Percentiles rank a stretch among this genome's conserved stretches.
Evolutionary conservation across 2,888 invertebrate genomes (phyloP).

Genomic region (Pristionchus mayeri): DNA sequence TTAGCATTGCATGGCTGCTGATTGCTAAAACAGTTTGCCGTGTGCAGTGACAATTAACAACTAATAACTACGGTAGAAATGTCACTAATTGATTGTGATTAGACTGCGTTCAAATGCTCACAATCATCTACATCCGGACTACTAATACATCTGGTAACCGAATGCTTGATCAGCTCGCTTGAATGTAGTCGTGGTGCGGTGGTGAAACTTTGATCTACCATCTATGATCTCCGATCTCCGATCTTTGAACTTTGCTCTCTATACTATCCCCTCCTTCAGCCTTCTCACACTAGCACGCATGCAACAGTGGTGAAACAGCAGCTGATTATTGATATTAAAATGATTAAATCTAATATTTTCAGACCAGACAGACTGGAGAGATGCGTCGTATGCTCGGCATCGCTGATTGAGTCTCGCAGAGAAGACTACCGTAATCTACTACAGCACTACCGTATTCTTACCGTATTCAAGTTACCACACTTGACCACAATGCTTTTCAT

Average conservation of each 20-base stretch:
- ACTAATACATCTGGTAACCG: constrained; percentile 23
- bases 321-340: neutral
- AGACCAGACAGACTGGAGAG: neutral
- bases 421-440: constrained; percentile 35
- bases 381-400: constrained; percentile 38
- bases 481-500: neutral
- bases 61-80: neutral
- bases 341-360: neutral
- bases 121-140: neutral
- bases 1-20: neutral
- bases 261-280: neutral
- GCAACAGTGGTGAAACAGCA: no score
- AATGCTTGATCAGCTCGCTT: no score
- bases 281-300: no score
- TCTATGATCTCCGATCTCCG: neutral
- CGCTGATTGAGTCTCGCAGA: neutral
- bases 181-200: neutral
- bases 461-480: neutral
- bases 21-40: neutral
- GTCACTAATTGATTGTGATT: constrained; percentile 1
- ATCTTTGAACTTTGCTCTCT: neutral
- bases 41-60: neutral
- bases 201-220: no score
- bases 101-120: neutral
- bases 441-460: no score